phyloP scores from a whole-genome alignment of 2,113 vertebrate species.

The Tragelaphus buxtoni region DNA sequence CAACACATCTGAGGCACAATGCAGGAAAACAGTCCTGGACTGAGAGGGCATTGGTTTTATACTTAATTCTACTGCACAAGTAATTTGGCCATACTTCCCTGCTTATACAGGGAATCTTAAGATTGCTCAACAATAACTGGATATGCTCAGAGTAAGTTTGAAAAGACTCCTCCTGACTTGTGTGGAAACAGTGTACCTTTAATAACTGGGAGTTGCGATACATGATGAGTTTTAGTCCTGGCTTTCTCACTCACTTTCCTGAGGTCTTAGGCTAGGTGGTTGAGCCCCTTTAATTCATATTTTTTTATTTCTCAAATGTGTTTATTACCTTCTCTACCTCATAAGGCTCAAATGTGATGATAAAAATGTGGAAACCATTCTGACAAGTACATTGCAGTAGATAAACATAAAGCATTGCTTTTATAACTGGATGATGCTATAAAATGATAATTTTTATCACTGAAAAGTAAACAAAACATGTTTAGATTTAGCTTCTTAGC shows the following conservation, averaged over 20 bases:
- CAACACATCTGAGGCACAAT: neutral
- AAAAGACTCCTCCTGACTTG: neutral
- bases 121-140: neutral
- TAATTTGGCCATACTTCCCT: neutral
- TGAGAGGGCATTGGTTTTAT: neutral
- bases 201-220: neutral
- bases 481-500: constrained; percentile 6
- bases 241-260: neutral
- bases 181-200: neutral
- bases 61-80: neutral
- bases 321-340: neutral
- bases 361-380: constrained; percentile 9
- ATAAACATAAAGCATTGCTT: constrained; percentile 3
- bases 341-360: constrained; percentile 57
- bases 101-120: neutral
- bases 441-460: constrained; percentile 17
- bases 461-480: constrained; percentile 26
- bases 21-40: neutral
- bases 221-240: neutral
- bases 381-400: constrained; percentile 13
- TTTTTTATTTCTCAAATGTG: neutral
- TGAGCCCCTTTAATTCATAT: neutral
- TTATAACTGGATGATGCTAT: constrained; percentile 22
- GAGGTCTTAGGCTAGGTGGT: neutral
- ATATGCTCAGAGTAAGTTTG: neutral